Evolutionary conservation across 2,113 vertebrate genomes (phyloP).

Genomic region (Mungos mungo): DNA sequence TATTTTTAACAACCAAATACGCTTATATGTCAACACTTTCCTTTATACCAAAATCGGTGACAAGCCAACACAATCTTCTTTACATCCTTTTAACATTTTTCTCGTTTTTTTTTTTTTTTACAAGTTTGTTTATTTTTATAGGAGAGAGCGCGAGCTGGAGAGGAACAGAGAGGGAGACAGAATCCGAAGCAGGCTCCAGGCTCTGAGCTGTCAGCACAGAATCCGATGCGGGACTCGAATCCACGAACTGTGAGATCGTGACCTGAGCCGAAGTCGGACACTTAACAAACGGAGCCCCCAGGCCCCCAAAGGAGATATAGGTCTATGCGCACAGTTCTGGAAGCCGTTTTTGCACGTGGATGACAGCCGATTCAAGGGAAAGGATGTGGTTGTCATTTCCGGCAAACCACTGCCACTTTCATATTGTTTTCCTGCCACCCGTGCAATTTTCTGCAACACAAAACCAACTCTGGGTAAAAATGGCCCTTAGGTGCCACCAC

Average conservation of each 20-base stretch:
- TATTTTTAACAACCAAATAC: not conserved
- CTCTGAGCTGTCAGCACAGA: no score
- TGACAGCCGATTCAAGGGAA: not conserved
- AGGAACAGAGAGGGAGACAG: no score
- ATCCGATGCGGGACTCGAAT: no score
- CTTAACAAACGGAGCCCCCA: no score
- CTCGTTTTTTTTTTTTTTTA: no score
- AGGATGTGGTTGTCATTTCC: not conserved
- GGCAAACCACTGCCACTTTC: not conserved
- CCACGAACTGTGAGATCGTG: no score
- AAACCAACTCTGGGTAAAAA: not conserved
- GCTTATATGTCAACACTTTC: not conserved
- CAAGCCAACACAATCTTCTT: not conserved
- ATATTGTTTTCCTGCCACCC: not conserved
- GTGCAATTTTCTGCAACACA: not conserved
- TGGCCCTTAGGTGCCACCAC: not conserved
- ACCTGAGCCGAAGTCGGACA: no score
- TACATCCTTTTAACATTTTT: not conserved
- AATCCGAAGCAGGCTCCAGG: no score
- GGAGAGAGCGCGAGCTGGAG: no score
- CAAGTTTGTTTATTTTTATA: no score
- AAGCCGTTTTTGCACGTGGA: not conserved
- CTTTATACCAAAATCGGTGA: not conserved
- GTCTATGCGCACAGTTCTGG: no score
- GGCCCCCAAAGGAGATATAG: no score